Evolutionary conservation across 1,140 invertebrate genomes (phyloP).

Genomic region (Paraescarpia echinospica): DNA sequence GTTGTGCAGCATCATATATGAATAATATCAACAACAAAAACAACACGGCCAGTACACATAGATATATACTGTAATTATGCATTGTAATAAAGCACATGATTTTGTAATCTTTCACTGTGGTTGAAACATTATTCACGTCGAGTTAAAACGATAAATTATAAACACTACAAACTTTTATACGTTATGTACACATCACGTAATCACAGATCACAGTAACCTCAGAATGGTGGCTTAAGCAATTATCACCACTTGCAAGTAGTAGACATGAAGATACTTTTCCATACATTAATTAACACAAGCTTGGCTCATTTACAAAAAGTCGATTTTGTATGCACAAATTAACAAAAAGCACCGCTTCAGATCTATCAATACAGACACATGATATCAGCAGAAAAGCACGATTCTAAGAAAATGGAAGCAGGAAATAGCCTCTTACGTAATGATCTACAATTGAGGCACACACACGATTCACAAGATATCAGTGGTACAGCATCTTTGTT

Average conservation of each 20-base stretch:
- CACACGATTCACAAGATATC: no score
- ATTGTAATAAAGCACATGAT: neutral
- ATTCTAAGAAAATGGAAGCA: neutral
- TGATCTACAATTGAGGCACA: neutral
- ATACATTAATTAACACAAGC: neutral
- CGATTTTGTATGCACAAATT: neutral
- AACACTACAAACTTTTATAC: neutral
- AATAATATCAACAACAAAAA: no score
- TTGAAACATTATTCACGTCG: neutral
- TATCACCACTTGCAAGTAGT: neutral
- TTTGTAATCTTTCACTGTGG: neutral
- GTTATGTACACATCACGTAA: neutral
- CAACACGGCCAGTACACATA: no score
- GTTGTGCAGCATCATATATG: no score
- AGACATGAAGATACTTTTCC: neutral
- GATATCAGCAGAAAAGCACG: neutral
- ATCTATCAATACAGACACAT: neutral
- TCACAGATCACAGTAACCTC: neutral
- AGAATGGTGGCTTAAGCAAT: neutral
- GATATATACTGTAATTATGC: neutral
- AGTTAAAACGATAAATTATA: neutral
- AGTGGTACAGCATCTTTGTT: neutral
- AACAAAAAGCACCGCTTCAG: neutral
- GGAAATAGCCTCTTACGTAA: no score
- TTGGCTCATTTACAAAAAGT: no score